These are phyloP conservation scores for Petaurus breviceps DNA, from an alignment of 2,113 vertebrate genomes.

Conservation along the genomic window DNA sequence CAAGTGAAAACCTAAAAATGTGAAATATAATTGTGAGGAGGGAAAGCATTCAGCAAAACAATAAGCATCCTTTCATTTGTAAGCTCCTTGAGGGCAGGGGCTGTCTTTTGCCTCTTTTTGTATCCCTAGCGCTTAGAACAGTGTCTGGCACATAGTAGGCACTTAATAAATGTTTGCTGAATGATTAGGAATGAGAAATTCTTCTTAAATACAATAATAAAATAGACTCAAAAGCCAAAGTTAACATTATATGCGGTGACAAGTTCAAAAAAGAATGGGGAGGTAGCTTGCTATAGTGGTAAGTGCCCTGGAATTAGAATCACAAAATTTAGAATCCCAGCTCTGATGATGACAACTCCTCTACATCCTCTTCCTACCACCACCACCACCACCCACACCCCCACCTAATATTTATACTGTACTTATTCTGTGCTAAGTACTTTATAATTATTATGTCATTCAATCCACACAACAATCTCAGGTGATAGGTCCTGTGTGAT, in stretches of 20 bases:
- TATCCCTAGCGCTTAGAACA: neutral
- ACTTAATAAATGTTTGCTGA: constrained; percentile 22
- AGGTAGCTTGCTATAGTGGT: neutral
- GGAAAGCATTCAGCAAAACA: neutral
- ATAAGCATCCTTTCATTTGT: neutral
- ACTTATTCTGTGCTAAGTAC: neutral
- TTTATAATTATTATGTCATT: neutral
- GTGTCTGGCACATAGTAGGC: neutral
- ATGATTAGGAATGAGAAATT: neutral
- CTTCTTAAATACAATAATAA: neutral
- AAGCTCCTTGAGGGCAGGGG: neutral
- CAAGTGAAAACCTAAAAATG: neutral
- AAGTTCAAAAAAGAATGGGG: neutral
- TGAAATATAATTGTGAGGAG: neutral
- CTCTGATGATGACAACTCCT: neutral
- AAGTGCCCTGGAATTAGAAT: neutral
- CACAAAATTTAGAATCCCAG: neutral
- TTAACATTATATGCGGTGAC: neutral
- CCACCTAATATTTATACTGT: neutral
- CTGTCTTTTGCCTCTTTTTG: neutral
- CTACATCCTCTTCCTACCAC: too few relatives aligned
- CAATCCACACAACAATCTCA: neutral
- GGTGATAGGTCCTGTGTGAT: neutral
- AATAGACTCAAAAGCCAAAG: neutral
- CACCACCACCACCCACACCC: neutral